phyloP scores from a whole-genome alignment of 2,888 invertebrate species.

The Linnaemya vulpina region DNA sequence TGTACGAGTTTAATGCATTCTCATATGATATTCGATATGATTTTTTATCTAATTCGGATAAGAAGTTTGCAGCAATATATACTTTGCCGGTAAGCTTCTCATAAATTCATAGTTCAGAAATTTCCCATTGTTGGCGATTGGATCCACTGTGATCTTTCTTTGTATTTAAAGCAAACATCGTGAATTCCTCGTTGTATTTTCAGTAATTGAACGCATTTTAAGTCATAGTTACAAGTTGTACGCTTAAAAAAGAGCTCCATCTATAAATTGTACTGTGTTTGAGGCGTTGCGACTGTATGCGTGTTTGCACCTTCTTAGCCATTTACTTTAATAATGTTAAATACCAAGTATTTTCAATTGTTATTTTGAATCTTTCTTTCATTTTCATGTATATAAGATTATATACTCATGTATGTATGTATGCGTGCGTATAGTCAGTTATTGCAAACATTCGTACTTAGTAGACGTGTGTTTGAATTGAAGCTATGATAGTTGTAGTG shows the following conservation, averaged over 20 bases:
- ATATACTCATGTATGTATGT: neutral
- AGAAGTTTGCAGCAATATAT: neutral
- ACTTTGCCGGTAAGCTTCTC: neutral
- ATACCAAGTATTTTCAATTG: conserved; percentile 69
- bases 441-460: conserved; percentile 4
- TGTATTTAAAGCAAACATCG: conserved; percentile 16
- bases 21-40: too few relatives aligned
- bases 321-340: conserved; percentile 53
- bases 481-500: conserved; percentile 56
- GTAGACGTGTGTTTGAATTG: conserved; percentile 11
- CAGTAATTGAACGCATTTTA: conserved; percentile 59
- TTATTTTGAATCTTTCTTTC: conserved; percentile 60
- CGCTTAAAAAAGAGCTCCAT: conserved; percentile 52
- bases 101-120: neutral
- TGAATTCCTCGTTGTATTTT: conserved; percentile 7
- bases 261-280: conserved; percentile 53
- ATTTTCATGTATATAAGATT: neutral
- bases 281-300: conserved; percentile 24
- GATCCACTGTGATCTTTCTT: neutral
- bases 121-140: neutral
- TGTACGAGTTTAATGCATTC: too few relatives aligned
- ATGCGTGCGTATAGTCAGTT: conserved; percentile 5
- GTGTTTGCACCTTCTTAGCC: conserved; percentile 62
- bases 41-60: too few relatives aligned
- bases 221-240: conserved; percentile 52